Evolutionary conservation across 2,113 vertebrate genomes (phyloP).

Genomic region (Trogon surrucura): DNA sequence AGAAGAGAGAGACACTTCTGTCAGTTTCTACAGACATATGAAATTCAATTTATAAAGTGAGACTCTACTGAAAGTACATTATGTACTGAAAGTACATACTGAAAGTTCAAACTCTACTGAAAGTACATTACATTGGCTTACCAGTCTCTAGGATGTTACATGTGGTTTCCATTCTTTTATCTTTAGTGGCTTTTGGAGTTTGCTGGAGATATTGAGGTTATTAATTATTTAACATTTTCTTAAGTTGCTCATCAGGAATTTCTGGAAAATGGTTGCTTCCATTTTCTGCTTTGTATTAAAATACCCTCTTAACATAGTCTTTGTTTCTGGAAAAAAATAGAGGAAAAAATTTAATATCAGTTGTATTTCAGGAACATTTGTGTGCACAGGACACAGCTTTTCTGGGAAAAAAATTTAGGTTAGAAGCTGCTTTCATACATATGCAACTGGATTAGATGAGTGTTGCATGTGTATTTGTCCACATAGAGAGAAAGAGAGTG

Average conservation of each 20-base stretch:
- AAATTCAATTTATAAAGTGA: background rate
- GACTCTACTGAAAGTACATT: background rate
- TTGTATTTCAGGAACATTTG: background rate
- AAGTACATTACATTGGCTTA: background rate
- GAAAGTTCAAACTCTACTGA: background rate
- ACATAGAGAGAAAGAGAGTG: background rate
- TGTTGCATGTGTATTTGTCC: background rate
- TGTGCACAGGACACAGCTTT: background rate
- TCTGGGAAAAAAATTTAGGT: background rate
- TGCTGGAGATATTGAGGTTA: background rate
- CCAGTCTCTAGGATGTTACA: background rate
- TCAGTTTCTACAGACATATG: background rate
- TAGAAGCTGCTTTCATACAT: background rate
- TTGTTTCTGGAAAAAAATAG: background rate
- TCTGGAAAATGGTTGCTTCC: background rate
- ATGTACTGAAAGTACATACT: too few relatives aligned
- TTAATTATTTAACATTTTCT: background rate
- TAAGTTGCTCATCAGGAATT: background rate
- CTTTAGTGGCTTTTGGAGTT: background rate
- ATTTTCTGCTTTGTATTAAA: background rate
- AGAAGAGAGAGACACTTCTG: background rate
- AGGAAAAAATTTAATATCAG: background rate
- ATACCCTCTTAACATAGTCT: background rate
- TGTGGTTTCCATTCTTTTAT: conserved; percentile 21
- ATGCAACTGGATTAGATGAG: background rate